Base-by-base conservation (phyloP, 23 tunicate species). In the Botrylloides violaceus region DNA sequence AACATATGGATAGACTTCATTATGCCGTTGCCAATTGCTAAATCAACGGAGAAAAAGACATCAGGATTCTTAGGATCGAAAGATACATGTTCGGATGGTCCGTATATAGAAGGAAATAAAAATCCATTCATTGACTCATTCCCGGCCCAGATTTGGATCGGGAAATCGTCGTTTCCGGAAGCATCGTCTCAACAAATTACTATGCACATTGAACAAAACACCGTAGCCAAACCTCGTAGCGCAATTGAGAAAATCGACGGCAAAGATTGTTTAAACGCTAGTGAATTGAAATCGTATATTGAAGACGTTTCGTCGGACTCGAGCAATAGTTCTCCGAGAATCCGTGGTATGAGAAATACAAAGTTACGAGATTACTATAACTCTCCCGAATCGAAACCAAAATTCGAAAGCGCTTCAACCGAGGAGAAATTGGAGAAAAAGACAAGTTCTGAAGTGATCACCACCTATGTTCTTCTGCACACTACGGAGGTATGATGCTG, bases 1-100 rank as follows among this genome's bases (percentile, higher is more conserved):
- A 88, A 90, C 31, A 36, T 90, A 20, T 90, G 97, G 97, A 32
- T 83, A 23, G 90, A 90, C 36, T 90, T 90, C 59, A 53, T 83
- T 29, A 79, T 72, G 65, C 38, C 38, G 34, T 31, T 34, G 33
- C 5, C 19, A 24, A 68, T 35, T 35, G 57, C 36, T n/a, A 37
- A 35, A 18, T n/a, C 23, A 15, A 28, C 36, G 2, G 74, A 68
- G 37, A 68, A 1, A 36, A 30, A 68, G 22, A 4, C 32, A 20
- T 23, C 58, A 0, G 74, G 74, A 37, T 35, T 35, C n/a, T 28
- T 37, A 0, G 25, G 18, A n/a, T 55, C 75, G 4, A 32, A 20
- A 9, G 15, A 29, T 4, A 34, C 18, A 21, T 27, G 20, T 19
- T 32, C 30, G 1, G 37, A 75, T 22, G 49, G 32, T 5, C 25